Base-by-base conservation (phyloP, 2,797 vertebrate species). In the Bradypodion pumilum region DNA sequence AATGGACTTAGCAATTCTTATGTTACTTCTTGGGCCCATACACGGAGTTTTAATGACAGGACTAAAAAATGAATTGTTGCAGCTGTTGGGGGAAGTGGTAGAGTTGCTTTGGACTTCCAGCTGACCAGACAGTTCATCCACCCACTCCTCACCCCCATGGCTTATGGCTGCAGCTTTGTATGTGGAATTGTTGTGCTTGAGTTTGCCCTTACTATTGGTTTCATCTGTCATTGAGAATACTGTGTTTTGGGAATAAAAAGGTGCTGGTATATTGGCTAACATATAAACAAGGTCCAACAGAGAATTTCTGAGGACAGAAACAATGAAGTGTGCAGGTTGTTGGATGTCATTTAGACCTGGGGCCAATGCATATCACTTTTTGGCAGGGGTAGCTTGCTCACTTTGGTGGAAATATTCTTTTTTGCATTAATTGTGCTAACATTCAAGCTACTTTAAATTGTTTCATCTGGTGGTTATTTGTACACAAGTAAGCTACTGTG, bases 301-400 rank as follows among this genome's bases (percentile, higher is more conserved):
- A 49, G 42, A 40, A 72, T 85, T 70, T 60, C 29, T 85, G 32
- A 62, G 79, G 86, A 35, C 62, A 77, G 35, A 77, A 83, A 15
- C 5, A 78, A 42, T 13, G 21, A 15, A 40, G 44, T 8, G 56
- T 29, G 19, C 7, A 37, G 3, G 27, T 37, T 42, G 12, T 23
- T 3, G 35, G 59, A 5, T 78, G 42, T 68, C 25, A 27, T 12
- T 32, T 44, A 7, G 49, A 37, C 13, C 9, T 29, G n/a, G 27
- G 13, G 62, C 23, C 21, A 8, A 75, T 27, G 46, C 63, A 12
- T n/a, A 78, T 42, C 27, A 32, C n/a, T n/a, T n/a, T n/a, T n/a
- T n/a, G n/a, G n/a, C n/a, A n/a, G n/a, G n/a, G n/a, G n/a, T n/a
- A n/a, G n/a, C n/a, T n/a, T n/a, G n/a, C n/a, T n/a, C n/a, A n/a